Percentiles rank a stretch among this genome's conserved stretches.
Evolutionary conservation across 2,888 invertebrate species (phyloP).

Genomic region (Plagodis dolabraria): DNA sequence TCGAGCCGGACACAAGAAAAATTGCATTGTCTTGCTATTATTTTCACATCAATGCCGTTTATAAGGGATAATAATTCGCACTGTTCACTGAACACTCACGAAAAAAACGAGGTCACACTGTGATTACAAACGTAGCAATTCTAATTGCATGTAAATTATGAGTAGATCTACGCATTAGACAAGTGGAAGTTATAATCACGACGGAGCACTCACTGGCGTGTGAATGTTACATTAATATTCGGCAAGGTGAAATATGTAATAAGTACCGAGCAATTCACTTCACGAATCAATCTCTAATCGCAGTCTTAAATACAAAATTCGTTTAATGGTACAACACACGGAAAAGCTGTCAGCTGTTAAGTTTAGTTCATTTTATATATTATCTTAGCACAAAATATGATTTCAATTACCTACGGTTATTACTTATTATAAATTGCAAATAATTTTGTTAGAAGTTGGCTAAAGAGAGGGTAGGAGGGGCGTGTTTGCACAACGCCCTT

Average conservation of each 20-base stretch:
- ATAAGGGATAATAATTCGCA: background rate
- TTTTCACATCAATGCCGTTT: constrained; percentile 13
- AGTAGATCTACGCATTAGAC: constrained; percentile 1
- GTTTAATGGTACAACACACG: background rate
- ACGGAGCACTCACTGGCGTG: constrained; percentile 10
- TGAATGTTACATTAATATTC: constrained; percentile 11
- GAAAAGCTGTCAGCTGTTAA: background rate
- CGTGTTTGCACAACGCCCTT: constrained; percentile 55
- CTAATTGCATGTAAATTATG: constrained; percentile 12
- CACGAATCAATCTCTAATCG: background rate
- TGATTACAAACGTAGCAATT: constrained; percentile 6
- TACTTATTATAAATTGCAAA: too few relatives aligned
- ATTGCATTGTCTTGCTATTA: constrained; percentile 12
- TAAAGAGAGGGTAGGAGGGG: constrained; percentile 1
- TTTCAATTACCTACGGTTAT: too few relatives aligned
- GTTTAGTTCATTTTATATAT: too few relatives aligned
- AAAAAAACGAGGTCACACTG: constrained; percentile 18
- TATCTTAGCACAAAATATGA: too few relatives aligned
- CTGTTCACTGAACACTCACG: constrained; percentile 1
- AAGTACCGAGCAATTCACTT: constrained; percentile 1
- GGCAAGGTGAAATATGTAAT: constrained; percentile 17
- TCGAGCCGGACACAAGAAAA: background rate
- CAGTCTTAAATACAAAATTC: background rate
- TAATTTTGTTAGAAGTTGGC: background rate
- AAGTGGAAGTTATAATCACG: background rate